These are phyloP conservation scores for Rhynchonema sp. DNA, from an alignment of 2,888 invertebrate species.

Conservation along the genomic window DNA sequence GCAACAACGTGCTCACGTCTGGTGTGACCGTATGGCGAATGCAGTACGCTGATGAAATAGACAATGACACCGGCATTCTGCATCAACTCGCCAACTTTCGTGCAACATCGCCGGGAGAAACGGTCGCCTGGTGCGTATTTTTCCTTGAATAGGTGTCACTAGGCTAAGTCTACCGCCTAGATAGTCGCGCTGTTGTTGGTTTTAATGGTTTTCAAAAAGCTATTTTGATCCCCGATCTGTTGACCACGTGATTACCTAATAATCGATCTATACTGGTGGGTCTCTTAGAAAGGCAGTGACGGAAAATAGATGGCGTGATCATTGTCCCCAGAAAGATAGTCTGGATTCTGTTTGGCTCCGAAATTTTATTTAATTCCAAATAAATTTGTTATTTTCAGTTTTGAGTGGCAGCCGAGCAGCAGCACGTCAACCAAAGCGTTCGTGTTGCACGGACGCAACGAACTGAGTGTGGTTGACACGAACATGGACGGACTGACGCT, in stretches of 20 bases:
- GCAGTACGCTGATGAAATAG: neutral
- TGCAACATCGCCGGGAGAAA: neutral
- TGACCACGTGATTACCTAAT: neutral
- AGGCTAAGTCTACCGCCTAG: too few relatives aligned
- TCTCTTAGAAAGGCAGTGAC: too few relatives aligned
- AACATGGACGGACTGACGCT: neutral
- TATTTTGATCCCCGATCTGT: neutral
- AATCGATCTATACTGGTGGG: too few relatives aligned
- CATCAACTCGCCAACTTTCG: neutral
- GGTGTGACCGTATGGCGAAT: neutral
- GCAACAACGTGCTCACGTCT: neutral
- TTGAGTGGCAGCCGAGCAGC: neutral
- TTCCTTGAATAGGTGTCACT: too few relatives aligned
- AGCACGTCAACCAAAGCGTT: neutral
- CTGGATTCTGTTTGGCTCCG: too few relatives aligned
- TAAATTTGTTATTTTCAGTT: constrained; percentile 1
- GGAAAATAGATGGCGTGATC: too few relatives aligned
- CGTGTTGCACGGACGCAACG: neutral
- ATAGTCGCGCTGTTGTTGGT: too few relatives aligned
- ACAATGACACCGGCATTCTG: neutral
- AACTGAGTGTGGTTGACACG: neutral
- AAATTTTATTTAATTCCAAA: too few relatives aligned
- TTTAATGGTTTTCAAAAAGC: too few relatives aligned
- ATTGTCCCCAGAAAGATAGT: too few relatives aligned
- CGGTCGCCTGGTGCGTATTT: neutral